Percentiles rank a stretch among this genome's conserved stretches.
Evolutionary conservation across 2,113 vertebrate species (phyloP).

Genomic region (Collichthys lucidus): DNA sequence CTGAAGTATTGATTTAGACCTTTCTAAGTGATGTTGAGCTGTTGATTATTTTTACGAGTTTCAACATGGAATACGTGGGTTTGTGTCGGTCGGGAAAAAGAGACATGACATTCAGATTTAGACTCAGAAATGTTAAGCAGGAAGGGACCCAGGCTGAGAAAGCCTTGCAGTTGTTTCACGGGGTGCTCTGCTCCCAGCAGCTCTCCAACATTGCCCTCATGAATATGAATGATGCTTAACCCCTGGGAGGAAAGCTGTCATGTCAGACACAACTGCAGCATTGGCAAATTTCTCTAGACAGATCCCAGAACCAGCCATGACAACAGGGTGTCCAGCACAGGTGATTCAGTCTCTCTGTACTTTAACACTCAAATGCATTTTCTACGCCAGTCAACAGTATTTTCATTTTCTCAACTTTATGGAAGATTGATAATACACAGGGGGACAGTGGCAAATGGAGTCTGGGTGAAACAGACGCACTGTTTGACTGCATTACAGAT

Average conservation of each 20-base stretch:
- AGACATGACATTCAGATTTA: constrained; percentile 37
- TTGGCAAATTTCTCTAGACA: constrained; percentile 60
- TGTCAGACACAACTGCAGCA: constrained; percentile 72
- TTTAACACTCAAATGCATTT: background rate
- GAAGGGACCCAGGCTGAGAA: constrained; percentile 31
- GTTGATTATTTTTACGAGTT: constrained; percentile 47
- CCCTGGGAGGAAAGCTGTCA: constrained; percentile 63
- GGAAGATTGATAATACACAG: background rate
- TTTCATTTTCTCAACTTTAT: background rate
- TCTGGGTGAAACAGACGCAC: background rate
- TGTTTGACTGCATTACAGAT: constrained; percentile 4
- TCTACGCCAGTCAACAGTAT: background rate
- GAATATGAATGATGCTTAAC: constrained; percentile 77
- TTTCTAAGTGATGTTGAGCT: constrained; percentile 36
- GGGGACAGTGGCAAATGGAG: background rate
- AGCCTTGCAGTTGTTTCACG: constrained; percentile 50
- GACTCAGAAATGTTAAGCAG: constrained; percentile 37
- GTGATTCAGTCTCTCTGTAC: constrained; percentile 46
- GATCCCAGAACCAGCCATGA: constrained; percentile 43
- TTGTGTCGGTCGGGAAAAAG: constrained; percentile 16
- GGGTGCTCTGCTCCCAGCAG: constrained; percentile 52
- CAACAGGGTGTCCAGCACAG: constrained; percentile 45
- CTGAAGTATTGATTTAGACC: constrained; percentile 43
- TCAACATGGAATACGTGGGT: background rate
- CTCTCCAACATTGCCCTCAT: constrained; percentile 55